Conservation (phyloP, 2,113 vertebrate species). For the Erythrocercus mccallii region DNA sequence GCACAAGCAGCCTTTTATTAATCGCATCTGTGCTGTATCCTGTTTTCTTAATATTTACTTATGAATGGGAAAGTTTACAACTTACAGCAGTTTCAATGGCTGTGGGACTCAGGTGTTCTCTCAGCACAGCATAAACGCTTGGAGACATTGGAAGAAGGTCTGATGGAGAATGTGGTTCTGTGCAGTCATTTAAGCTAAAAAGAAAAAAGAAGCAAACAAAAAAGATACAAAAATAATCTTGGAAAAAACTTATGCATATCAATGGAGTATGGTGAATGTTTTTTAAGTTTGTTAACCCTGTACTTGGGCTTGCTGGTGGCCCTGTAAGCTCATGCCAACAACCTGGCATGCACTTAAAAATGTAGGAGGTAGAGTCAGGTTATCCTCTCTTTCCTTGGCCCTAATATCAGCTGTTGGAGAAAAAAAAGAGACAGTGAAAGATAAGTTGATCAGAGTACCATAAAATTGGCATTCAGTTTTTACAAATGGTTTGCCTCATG, state of each 20-base stretch:
- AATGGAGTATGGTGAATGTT: not conserved
- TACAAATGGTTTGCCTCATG: not conserved
- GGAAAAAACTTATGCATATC: not conserved
- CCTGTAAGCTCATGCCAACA: not conserved
- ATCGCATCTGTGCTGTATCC: not conserved
- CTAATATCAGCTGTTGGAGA: not conserved
- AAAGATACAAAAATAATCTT: not conserved
- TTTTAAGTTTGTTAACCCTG: not conserved
- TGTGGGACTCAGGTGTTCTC: constrained; percentile 84
- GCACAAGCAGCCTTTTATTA: not conserved
- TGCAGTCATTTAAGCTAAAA: constrained; percentile 72
- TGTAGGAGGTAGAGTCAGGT: not conserved
- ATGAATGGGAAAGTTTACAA: not conserved
- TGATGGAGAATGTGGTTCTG: constrained; percentile 80
- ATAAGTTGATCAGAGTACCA: not conserved
- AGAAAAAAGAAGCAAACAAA: not conserved
- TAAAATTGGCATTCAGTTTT: not conserved
- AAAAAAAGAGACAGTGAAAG: not conserved
- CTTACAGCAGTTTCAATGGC: constrained; percentile 87
- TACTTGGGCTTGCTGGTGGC: not conserved
- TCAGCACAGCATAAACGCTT: constrained; percentile 90
- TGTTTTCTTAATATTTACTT: not conserved
- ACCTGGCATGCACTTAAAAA: not conserved
- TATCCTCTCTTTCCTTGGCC: not conserved
- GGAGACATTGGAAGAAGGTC: constrained; percentile 94